Evolutionary conservation across 2,113 vertebrate genomes (phyloP).

Genomic region (Xiphophorus hellerii): DNA sequence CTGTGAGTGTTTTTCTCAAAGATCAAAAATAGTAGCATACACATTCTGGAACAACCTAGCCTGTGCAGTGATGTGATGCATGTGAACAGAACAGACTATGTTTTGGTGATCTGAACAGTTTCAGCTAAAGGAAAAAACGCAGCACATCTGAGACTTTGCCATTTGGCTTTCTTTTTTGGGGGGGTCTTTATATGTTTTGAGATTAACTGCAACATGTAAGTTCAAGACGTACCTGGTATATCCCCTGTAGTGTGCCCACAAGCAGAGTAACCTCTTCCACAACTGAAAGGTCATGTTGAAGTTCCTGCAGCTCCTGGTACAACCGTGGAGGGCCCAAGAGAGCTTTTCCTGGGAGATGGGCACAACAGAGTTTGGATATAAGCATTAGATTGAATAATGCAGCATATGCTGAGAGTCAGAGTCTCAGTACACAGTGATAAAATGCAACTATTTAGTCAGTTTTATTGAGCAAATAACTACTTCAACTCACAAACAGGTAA

Average conservation of each 20-base stretch:
- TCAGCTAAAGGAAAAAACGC: background rate
- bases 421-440: background rate
- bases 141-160: background rate
- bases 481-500: background rate
- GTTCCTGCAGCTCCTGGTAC: slow-evolving; percentile 94
- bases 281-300: slow-evolving; percentile 92
- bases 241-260: slow-evolving; percentile 91
- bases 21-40: slow-evolving; percentile 15
- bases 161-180: background rate
- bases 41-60: slow-evolving; percentile 4
- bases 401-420: background rate
- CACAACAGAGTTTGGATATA: slow-evolving; percentile 8
- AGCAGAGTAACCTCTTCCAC: slow-evolving; percentile 93
- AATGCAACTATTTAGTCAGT: background rate
- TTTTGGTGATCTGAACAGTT: background rate
- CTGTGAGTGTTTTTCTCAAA: slow-evolving; percentile 3
- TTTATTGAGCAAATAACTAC: background rate
- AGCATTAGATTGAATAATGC: background rate
- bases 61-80: slow-evolving; percentile 2
- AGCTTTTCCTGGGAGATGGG: slow-evolving; percentile 82
- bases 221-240: slow-evolving; percentile 87
- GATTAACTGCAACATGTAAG: background rate
- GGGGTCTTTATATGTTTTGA: background rate
- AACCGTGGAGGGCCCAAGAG: slow-evolving; percentile 91
- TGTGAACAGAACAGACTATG: background rate